A percentile compares a stretch with the other conserved stretches of the same genome.
Evolutionary conservation across 2,888 invertebrate species (phyloP).

Genomic region (Rhyacophila evoluta): DNA sequence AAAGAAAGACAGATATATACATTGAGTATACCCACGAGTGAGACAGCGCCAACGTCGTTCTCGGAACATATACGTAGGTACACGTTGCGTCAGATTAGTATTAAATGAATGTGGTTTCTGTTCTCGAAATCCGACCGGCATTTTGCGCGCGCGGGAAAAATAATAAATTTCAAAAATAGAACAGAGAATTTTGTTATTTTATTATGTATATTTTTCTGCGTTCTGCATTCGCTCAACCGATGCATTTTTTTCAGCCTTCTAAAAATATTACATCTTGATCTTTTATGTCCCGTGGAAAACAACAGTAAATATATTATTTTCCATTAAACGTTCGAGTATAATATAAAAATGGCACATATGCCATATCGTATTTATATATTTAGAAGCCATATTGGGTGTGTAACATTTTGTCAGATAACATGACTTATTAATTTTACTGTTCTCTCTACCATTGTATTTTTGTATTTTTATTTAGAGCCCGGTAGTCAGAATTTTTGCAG

Average conservation of each 20-base stretch:
- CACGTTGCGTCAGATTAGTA: slow-evolving; percentile 1
- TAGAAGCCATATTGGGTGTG: no score
- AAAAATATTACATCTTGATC: neutral
- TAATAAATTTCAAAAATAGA: neutral
- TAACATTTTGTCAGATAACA: no score
- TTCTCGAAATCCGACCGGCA: neutral
- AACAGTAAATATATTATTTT: no score
- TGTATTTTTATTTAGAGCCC: no score
- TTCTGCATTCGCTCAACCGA: neutral
- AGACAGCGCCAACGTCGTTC: neutral
- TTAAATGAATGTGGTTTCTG: slow-evolving; percentile 15
- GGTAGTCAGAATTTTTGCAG: no score
- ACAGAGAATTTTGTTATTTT: neutral
- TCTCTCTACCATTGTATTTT: no score
- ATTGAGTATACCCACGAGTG: neutral
- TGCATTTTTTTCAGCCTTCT: neutral
- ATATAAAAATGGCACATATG: no score
- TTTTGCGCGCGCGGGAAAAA: neutral
- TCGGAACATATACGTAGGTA: neutral
- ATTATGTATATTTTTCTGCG: neutral
- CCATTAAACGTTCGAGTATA: no score
- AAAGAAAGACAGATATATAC: neutral
- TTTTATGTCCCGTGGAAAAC: neutral
- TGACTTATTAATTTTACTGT: no score
- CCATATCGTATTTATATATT: no score